Conservation (phyloP, 2,888 invertebrate genomes). For the Machimus atricapillus region DNA sequence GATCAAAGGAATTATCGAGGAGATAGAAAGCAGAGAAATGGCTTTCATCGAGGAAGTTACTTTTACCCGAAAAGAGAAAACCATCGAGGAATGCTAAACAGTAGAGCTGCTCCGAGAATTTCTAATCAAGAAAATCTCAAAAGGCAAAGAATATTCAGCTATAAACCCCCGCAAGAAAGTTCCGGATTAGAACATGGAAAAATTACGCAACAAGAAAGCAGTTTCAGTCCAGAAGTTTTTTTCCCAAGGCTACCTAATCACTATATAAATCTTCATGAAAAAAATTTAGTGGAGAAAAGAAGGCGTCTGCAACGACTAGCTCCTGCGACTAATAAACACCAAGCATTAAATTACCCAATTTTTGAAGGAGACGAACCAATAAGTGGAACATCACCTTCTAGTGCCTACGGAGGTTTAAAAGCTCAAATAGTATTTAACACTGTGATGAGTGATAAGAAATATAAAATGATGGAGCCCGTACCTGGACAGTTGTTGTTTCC, state of each 20-base stretch:
- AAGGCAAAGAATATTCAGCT: background rate
- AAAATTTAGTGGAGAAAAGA: background rate
- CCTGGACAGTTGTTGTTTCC: constrained; percentile 59
- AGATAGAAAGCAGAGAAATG: background rate
- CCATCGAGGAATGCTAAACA: background rate
- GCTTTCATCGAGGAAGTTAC: background rate
- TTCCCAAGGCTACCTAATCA: constrained; percentile 28
- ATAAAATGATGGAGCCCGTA: constrained; percentile 60
- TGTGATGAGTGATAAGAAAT: constrained; percentile 54
- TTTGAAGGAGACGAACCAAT: constrained; percentile 13
- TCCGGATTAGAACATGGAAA: background rate
- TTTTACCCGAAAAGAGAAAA: constrained; percentile 29
- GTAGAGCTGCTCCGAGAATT: background rate
- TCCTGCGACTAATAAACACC: background rate
- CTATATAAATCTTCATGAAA: constrained; percentile 6
- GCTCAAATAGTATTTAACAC: constrained; percentile 58
- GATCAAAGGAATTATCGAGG: background rate
- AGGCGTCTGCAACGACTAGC: background rate
- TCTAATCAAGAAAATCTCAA: background rate
- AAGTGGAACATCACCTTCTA: background rate
- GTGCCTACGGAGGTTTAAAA: constrained; percentile 43
- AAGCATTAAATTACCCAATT: background rate
- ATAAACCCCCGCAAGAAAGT: background rate
- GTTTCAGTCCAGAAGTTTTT: constrained; percentile 14
- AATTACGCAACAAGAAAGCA: background rate